phyloP scores from a whole-genome alignment of 2,113 vertebrate genomes.

The Lamprotornis superbus region DNA sequence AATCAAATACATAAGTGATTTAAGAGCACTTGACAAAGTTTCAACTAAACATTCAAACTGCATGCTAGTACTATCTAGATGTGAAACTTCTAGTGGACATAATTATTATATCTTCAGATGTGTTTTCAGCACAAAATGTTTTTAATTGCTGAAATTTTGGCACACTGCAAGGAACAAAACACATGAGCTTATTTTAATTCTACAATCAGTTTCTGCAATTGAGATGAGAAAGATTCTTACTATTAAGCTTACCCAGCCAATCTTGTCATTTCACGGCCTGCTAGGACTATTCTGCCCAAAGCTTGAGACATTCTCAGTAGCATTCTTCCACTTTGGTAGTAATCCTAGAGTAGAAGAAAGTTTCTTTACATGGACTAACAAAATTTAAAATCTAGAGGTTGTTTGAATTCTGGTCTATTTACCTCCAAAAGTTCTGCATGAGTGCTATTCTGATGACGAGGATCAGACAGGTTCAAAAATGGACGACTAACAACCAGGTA shows the following conservation, averaged over 20 bases:
- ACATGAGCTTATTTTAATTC: neutral
- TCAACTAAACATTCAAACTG: neutral
- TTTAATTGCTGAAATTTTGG: neutral
- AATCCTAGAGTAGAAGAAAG: constrained; percentile 80
- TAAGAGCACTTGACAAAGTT: neutral
- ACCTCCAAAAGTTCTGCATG: constrained; percentile 95
- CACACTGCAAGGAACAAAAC: neutral
- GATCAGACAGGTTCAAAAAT: constrained; percentile 84
- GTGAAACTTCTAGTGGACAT: neutral
- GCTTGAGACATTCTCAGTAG: constrained; percentile 95
- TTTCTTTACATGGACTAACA: neutral
- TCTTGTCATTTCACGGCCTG: constrained; percentile 96
- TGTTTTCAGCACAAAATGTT: neutral
- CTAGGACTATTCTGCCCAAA: constrained; percentile 93
- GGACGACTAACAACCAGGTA: constrained; percentile 95
- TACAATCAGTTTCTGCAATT: neutral
- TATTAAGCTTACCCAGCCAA: constrained; percentile 85
- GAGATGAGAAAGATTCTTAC: neutral
- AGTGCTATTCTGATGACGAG: constrained; percentile 85
- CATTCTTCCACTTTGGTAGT: constrained; percentile 98
- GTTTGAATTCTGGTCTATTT: constrained; percentile 8
- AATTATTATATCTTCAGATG: neutral
- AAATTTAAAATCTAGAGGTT: neutral
- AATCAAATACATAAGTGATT: neutral
- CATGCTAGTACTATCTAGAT: neutral